phyloP scores from a whole-genome alignment of 1,140 invertebrate species.

The Trachelipus rathkii region DNA sequence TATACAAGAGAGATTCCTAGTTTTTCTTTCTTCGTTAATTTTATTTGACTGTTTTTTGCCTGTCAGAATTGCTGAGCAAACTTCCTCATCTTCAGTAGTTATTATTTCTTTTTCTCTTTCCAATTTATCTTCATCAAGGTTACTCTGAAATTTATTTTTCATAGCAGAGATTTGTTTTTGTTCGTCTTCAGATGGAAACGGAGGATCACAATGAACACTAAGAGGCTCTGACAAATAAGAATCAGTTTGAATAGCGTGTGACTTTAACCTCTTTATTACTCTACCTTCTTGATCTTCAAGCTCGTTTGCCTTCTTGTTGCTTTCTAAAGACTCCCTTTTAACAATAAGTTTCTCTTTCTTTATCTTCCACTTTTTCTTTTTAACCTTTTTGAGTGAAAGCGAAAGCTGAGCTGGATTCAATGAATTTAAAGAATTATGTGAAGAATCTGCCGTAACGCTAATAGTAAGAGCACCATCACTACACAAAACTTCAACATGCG shows the following conservation, averaged over 20 bases:
- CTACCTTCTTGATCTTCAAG: background rate
- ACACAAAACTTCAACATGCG: background rate
- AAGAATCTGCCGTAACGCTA: background rate
- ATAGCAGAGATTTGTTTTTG: background rate
- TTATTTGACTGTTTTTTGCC: background rate
- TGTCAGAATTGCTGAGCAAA: background rate
- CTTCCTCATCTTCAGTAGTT: background rate
- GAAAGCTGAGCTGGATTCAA: background rate
- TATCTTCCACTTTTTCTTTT: background rate
- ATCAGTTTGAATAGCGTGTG: background rate
- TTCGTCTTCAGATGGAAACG: background rate
- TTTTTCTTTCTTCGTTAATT: background rate
- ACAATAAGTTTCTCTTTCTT: background rate
- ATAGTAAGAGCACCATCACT: background rate
- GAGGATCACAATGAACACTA: conserved; percentile 3
- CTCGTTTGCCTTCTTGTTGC: background rate
- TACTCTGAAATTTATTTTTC: background rate
- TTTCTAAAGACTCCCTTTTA: background rate
- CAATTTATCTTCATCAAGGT: background rate
- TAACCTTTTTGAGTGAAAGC: background rate
- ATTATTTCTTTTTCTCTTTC: background rate
- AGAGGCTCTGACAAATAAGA: background rate
- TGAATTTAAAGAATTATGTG: background rate
- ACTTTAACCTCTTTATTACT: background rate
- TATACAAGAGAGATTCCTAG: conserved; percentile 19